Evolutionary conservation across 2,888 invertebrate genomes (phyloP).

Genomic region (Keiferia lycopersicella): DNA sequence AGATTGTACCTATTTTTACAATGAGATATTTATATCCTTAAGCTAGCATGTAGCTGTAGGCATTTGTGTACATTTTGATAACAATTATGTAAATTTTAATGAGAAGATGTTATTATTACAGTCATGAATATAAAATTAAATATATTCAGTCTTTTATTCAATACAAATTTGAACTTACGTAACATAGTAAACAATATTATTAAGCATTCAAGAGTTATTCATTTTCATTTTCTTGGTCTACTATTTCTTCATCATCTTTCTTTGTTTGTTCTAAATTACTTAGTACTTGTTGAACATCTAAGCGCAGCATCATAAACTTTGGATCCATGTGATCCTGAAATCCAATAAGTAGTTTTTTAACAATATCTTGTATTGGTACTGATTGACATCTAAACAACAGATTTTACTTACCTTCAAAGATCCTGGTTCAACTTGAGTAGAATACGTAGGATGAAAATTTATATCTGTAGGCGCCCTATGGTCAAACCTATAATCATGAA

Average conservation of each 20-base stretch:
- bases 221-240: slow-evolving; percentile 40
- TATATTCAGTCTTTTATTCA: slow-evolving; percentile 69
- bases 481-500: slow-evolving; percentile 33
- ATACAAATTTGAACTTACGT: slow-evolving; percentile 16
- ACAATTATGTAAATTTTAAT: slow-evolving; percentile 52
- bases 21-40: slow-evolving; percentile 65
- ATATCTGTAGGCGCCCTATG: slow-evolving; percentile 32
- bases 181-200: background rate
- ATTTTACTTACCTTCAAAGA: slow-evolving; percentile 48
- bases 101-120: slow-evolving; percentile 60
- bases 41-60: slow-evolving; percentile 57
- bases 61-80: slow-evolving; percentile 78
- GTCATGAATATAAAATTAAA: slow-evolving; percentile 72
- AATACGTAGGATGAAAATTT: slow-evolving; percentile 38
- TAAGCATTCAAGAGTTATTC: slow-evolving; percentile 27
- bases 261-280: slow-evolving; percentile 62
- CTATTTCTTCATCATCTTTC: slow-evolving; percentile 44
- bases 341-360: background rate
- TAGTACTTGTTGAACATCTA: slow-evolving; percentile 73
- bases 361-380: background rate
- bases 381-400: background rate
- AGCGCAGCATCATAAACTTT: slow-evolving; percentile 72
- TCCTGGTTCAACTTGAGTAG: slow-evolving; percentile 44
- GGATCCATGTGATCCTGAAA: slow-evolving; percentile 75
- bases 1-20: slow-evolving; percentile 74